phyloP scores from a whole-genome alignment of 2,888 invertebrate species.

The Erebia palarica region DNA sequence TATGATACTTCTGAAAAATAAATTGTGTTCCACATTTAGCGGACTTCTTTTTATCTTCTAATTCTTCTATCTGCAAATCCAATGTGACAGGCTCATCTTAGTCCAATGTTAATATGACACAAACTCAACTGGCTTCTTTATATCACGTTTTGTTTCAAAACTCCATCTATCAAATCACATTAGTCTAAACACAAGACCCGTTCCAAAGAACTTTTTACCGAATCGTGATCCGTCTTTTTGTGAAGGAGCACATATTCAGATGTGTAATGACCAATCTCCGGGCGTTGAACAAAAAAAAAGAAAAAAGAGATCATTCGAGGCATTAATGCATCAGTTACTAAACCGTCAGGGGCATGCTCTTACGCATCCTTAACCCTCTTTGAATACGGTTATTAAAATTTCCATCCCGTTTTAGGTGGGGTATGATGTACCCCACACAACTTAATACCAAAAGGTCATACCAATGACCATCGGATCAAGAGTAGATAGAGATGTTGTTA shows the following conservation, averaged over 20 bases:
- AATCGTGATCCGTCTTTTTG: slow-evolving; percentile 77
- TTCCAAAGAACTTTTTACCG: slow-evolving; percentile 67
- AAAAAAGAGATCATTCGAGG: slow-evolving; percentile 66
- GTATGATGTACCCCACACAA: not conserved
- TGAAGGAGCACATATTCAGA: slow-evolving; percentile 78
- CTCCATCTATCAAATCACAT: not conserved
- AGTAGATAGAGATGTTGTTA: no score
- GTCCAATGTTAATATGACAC: no score
- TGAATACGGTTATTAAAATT: slow-evolving; percentile 31
- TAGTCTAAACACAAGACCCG: slow-evolving; percentile 55
- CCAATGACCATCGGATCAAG: no score
- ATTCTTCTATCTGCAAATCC: no score
- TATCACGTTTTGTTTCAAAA: not conserved
- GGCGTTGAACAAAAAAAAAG: slow-evolving; percentile 72
- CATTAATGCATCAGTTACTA: slow-evolving; percentile 82
- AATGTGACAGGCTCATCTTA: no score
- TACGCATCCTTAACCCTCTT: slow-evolving; percentile 66
- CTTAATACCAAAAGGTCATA: no score
- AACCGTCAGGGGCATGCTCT: slow-evolving; percentile 78
- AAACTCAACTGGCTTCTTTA: not conserved
- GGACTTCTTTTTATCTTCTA: no score
- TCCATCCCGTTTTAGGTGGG: not conserved
- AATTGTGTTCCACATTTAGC: no score
- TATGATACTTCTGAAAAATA: no score
- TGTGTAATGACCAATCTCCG: slow-evolving; percentile 81